Evolutionary conservation across 2,113 vertebrate species (phyloP).

Genomic region (Trichomycterus rosablanca): DNA sequence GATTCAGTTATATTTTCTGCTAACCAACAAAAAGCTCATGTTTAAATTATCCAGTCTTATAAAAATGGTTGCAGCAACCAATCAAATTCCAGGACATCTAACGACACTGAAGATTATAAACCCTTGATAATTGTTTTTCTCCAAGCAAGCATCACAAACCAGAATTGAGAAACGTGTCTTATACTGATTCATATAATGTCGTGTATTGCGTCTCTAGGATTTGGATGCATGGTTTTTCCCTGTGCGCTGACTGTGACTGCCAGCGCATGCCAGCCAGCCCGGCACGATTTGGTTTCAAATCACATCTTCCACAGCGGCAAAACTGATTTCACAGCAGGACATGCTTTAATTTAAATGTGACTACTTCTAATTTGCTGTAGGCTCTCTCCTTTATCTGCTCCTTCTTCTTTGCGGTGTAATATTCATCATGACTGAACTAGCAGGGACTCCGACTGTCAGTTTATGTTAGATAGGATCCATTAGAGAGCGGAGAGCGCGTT

Average conservation of each 20-base stretch:
- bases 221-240: constrained; percentile 1
- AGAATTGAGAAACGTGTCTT: no score
- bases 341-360: constrained; percentile 43
- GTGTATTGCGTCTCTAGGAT: constrained; percentile 9
- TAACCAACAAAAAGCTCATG: no score
- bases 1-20: no score
- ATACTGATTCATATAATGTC: no score
- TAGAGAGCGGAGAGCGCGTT: constrained; percentile 56
- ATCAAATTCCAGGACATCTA: no score
- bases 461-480: constrained; percentile 58
- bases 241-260: constrained; percentile 17
- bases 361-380: constrained; percentile 36
- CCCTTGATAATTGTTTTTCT: no score
- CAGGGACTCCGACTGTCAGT: constrained; percentile 56
- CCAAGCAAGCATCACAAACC: no score
- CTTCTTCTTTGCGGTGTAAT: constrained; percentile 52
- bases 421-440: constrained; percentile 58
- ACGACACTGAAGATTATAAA: no score
- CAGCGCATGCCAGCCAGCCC: constrained; percentile 3
- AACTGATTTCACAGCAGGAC: constrained; percentile 47
- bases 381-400: constrained; percentile 38
- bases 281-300: constrained; percentile 46
- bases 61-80: no score
- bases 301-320: constrained; percentile 42
- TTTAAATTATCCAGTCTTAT: no score